phyloP scores from a whole-genome alignment of 2,113 vertebrate species.

The Microtus oregoni region DNA sequence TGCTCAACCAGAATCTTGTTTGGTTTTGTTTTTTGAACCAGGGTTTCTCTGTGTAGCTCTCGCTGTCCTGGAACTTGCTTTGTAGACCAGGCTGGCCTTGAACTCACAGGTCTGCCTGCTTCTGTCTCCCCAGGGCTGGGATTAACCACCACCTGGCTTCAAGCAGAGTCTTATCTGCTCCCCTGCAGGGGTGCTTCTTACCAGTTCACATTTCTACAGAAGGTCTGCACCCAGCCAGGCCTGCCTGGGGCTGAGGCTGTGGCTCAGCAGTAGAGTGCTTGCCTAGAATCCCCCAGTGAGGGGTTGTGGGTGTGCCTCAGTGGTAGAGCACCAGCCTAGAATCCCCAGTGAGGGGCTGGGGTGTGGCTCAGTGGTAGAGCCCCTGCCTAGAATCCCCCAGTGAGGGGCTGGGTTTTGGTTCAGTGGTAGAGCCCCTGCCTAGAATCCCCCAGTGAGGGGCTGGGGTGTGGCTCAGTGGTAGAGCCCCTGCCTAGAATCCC shows the following conservation, averaged over 20 bases:
- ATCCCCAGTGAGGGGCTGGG: neutral
- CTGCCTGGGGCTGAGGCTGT: neutral
- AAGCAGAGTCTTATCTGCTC: neutral
- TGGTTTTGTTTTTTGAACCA: neutral
- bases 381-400: neutral
- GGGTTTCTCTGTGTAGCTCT: too few species aligned
- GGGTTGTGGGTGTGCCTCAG: neutral
- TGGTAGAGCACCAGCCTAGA: neutral
- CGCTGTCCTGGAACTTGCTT: too few species aligned
- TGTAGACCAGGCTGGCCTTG: too few species aligned
- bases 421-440: neutral
- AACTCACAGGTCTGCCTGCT: too few species aligned
- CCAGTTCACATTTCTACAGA: neutral
- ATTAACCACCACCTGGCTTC: too few species aligned
- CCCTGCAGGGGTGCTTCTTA: too few species aligned
- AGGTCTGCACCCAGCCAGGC: neutral
- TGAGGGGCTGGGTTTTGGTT: neutral
- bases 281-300: neutral
- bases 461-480: neutral
- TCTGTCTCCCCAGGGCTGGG: too few species aligned
- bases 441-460: neutral
- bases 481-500: neutral
- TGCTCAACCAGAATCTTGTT: too few species aligned
- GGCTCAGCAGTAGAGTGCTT: neutral
- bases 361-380: neutral